A percentile compares a stretch with the other conserved stretches of the same genome.
Conservation (phyloP, 2,888 invertebrate species). For the Ischnura elegans region DNA sequence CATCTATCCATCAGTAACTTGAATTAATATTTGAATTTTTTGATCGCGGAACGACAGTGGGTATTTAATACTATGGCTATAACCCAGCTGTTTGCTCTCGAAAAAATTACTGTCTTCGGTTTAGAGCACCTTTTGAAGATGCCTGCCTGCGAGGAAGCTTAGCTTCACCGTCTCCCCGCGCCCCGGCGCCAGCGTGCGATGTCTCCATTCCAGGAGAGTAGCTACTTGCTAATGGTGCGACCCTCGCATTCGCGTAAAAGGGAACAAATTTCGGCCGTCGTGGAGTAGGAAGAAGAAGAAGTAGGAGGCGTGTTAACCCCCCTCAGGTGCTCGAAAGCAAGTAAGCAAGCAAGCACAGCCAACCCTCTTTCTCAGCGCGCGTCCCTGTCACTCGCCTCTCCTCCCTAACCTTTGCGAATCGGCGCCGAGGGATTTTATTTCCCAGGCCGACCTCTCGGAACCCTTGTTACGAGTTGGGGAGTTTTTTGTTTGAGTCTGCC, state of each 20-base stretch:
- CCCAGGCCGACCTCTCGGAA: background rate
- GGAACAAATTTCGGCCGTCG: background rate
- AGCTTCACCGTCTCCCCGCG: background rate
- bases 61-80: no score
- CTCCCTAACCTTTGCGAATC: background rate
- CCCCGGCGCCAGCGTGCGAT: background rate
- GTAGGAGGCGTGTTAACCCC: background rate
- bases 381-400: background rate
- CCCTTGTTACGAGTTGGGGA: slow-evolving; percentile 20
- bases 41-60: no score
- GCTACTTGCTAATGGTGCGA: background rate
- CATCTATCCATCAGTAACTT: no score
- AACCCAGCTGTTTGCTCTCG: no score
- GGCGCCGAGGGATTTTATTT: slow-evolving; percentile 19
- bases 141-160: background rate
- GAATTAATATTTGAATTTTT: no score
- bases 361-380: background rate
- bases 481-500: background rate
- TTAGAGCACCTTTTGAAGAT: no score
- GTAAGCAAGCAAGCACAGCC: no score
- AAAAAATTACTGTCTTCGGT: no score
- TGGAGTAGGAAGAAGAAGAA: background rate
- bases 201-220: background rate
- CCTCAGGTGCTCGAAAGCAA: background rate
- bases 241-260: background rate